Conservation (phyloP, 37 sponge, comb jelly and placozoan genomes). For the Bolinopsis microptera region DNA sequence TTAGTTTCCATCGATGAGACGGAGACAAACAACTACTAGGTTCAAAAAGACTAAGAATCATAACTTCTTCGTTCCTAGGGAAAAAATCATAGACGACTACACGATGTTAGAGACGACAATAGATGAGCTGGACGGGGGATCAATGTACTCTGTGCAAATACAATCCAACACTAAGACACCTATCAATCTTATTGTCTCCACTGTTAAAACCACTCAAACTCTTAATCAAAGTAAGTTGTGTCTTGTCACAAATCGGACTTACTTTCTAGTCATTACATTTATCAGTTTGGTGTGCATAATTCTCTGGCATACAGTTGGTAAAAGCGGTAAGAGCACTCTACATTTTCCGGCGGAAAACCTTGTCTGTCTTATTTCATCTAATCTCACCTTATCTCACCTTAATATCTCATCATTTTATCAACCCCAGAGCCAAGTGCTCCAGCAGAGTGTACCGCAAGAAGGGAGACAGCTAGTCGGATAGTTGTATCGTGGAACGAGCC, state of each 20-base stretch:
- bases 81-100: background rate
- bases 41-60: no score
- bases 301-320: no score
- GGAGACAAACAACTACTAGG: no score
- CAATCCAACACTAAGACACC: background rate
- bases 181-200: background rate
- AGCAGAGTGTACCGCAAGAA: background rate
- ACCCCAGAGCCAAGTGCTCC: conserved; percentile 18
- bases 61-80: no score
- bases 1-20: no score
- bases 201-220: background rate
- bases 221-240: conserved; percentile 31
- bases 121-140: conserved; percentile 2
- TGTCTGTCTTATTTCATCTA: no score
- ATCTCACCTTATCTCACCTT: background rate
- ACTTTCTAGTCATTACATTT: no score
- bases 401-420: background rate
- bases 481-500: conserved; percentile 20
- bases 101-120: background rate
- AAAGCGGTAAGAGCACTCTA: no score
- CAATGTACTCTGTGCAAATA: conserved; percentile 15
- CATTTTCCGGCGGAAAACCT: no score
- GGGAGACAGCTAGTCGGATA: background rate
- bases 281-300: no score
- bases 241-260: no score